Percentiles rank a stretch among this genome's conserved stretches.
Conservation (phyloP, 2,888 invertebrate genomes). For the Corythucha ciliata region DNA sequence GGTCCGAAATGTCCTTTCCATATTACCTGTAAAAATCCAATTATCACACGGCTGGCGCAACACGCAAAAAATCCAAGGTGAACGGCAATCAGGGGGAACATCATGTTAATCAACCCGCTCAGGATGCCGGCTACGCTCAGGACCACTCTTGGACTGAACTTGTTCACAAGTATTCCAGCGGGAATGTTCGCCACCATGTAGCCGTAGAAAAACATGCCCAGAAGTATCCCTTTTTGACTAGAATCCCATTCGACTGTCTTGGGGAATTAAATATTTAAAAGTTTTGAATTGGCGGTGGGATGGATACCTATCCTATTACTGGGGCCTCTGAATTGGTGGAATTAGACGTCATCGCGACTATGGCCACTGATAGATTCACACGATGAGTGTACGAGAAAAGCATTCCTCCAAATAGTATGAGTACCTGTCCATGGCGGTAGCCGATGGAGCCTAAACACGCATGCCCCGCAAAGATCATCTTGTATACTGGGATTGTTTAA, state of each 20-base stretch:
- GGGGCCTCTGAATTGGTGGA: constrained; percentile 36
- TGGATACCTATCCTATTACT: constrained; percentile 34
- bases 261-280: background rate
- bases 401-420: constrained; percentile 46
- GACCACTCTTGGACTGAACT: too few species aligned
- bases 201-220: constrained; percentile 52
- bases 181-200: constrained; percentile 52
- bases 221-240: constrained; percentile 45
- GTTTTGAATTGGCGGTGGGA: background rate
- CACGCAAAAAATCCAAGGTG: too few species aligned
- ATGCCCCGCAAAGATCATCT: too few species aligned
- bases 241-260: too few species aligned
- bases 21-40: too few species aligned
- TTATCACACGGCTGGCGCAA: too few species aligned
- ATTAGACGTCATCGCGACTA: constrained; percentile 46
- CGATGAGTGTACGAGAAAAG: constrained; percentile 46
- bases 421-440: constrained; percentile 47
- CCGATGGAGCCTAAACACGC: constrained; percentile 42
- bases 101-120: too few species aligned
- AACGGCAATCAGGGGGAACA: too few species aligned
- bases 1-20: too few species aligned
- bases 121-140: too few species aligned
- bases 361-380: constrained; percentile 46
- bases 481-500: too few species aligned
- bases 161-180: constrained; percentile 60